phyloP scores from a whole-genome alignment of 2,113 vertebrate species.

The Barbus barbus region DNA sequence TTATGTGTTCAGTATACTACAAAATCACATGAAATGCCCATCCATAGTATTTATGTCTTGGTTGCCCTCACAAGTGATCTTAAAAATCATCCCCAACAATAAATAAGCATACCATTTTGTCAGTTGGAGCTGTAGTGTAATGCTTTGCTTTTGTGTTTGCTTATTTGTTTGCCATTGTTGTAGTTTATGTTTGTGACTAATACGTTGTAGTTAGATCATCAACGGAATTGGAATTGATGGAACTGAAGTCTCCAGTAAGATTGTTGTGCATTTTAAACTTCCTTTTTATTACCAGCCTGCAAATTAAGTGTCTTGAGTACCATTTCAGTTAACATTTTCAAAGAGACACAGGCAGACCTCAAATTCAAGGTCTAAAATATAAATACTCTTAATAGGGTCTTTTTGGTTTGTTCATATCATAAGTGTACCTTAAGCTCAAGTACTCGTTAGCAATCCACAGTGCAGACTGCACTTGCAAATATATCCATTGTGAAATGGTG shows the following conservation, averaged over 20 bases:
- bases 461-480: neutral
- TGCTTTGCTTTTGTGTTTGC: too few relatives aligned
- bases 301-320: too few relatives aligned
- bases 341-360: neutral
- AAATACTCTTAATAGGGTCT: neutral
- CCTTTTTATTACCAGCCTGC: too few relatives aligned
- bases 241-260: neutral
- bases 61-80: too few relatives aligned
- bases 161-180: neutral
- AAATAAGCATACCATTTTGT: too few relatives aligned
- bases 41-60: too few relatives aligned
- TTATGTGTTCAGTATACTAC: too few relatives aligned
- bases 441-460: conserved; percentile 1
- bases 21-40: too few relatives aligned
- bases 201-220: neutral
- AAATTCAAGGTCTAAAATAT: neutral
- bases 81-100: too few relatives aligned
- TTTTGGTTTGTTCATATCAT: neutral
- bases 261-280: too few relatives aligned
- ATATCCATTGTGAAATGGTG: neutral
- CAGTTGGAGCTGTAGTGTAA: too few relatives aligned
- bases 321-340: neutral
- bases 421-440: neutral
- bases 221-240: neutral
- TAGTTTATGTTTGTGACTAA: neutral